Evolutionary conservation across 2,888 invertebrate genomes (phyloP), one percentile per base, ranked within the genome.

Genomic region (Ophion costatus): DNA sequence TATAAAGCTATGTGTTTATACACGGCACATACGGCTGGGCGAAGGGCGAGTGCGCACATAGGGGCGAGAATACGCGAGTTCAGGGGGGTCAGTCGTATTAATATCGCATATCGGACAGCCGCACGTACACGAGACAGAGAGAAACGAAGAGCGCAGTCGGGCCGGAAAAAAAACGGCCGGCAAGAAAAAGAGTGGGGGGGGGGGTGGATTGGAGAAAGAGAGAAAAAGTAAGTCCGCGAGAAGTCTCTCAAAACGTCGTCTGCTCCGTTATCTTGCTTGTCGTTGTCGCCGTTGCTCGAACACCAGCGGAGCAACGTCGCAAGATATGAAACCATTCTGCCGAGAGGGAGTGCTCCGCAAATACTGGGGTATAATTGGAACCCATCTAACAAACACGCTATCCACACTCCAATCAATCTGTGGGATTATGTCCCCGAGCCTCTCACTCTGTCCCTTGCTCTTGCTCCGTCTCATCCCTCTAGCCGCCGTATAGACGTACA

Each of bases 361-460:
- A 93, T 93, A 93, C 90, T 91, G 89, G 88, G 88, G 89, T 90
- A 91, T 93, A 92, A 93, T 93, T 93, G 93, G 90, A 92, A 93
- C 91, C 91, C 92, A 92, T 91, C 91, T 90, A 89, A 91, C 91
- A 91, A 92, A 92, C 92, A 91, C 89, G 89, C 84, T 88, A 88
- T 86, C 88, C 90, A 89, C 90, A 87, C 90, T 91, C 90, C 91
- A 90, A 92, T 92, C 92, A 92, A 92, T 92, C 92, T 91, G 91
- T 91, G 90, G 90, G 88, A 88, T 89, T 86, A 86, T 84, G 86
- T 87, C 70, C 42, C 57, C 64, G 29, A 29, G n/a, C 38, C 61
- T 80, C 45, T 64, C 67, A 59, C 42, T 56, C 59, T 76, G 56
- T 83, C 80, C 83, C 84, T 82, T 83, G 75, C 79, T 51, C 14